These are phyloP conservation scores for Apodemia duryi DNA, from an alignment of 2,888 invertebrate species.

Conservation along the genomic window DNA sequence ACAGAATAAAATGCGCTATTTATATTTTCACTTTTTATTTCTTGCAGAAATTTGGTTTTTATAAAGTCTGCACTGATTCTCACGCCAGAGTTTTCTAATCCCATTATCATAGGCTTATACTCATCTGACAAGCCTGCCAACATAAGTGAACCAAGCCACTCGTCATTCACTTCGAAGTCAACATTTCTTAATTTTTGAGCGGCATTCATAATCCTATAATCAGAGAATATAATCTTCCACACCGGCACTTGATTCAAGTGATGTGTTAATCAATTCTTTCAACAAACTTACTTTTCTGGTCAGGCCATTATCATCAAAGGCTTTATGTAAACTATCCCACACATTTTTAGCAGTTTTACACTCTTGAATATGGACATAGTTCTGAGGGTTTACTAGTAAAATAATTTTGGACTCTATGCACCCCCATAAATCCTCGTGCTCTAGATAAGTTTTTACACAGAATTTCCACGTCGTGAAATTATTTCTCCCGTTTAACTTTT, in stretches of 20 bases:
- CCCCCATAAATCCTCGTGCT: slow-evolving; percentile 11
- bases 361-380: slow-evolving; percentile 30
- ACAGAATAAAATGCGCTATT: not conserved
- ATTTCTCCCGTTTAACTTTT: slow-evolving; percentile 14
- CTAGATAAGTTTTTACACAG: slow-evolving; percentile 4
- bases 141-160: slow-evolving; percentile 18
- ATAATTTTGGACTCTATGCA: slow-evolving; percentile 1
- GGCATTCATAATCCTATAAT: slow-evolving; percentile 25
- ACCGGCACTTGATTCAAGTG: slow-evolving; percentile 22
- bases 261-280: slow-evolving; percentile 17
- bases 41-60: slow-evolving; percentile 29
- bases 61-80: slow-evolving; percentile 29
- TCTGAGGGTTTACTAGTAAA: slow-evolving; percentile 9
- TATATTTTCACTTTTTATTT: slow-evolving; percentile 14
- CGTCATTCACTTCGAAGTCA: slow-evolving; percentile 14
- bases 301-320: too few relatives aligned
- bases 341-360: slow-evolving; percentile 29
- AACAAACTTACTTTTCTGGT: too few relatives aligned
- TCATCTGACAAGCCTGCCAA: slow-evolving; percentile 7
- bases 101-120: slow-evolving; percentile 19
- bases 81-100: slow-evolving; percentile 28
- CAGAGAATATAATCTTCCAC: slow-evolving; percentile 30
- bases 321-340: slow-evolving; percentile 15
- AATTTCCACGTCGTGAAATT: slow-evolving; percentile 16
- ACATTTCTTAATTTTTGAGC: slow-evolving; percentile 16